Base-by-base conservation (phyloP, 1,140 invertebrate genomes). In the Lerema accius region DNA sequence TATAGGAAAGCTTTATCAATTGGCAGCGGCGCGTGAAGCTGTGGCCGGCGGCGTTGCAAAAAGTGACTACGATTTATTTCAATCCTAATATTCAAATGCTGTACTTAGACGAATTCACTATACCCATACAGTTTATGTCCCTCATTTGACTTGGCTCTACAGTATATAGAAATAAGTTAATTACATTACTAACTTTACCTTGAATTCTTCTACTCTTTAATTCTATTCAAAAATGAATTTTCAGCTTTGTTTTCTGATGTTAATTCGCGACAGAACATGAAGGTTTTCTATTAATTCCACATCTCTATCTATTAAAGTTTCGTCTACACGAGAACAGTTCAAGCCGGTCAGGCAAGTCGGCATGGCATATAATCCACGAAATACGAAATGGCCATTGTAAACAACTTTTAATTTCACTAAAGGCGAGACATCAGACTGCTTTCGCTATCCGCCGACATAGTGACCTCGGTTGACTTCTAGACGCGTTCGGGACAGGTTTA, bases 361-460 rank as follows among this genome's bases (percentile, higher is more conserved):
- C n/a, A 3, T 23, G 5, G 19, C 5, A 5, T 5, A 23, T 32
- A 32, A 32, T 7, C 6, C 28, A 32, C 28, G 3, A 32, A 32
- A 37, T 11, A 37, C n/a, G 35, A 37, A 37, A 37, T 37, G 35
- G 14, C 16, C 40, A 28, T 58, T 15, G 26, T 32, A 58, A 58
- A 58, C 53, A 58, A 58, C 53, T 58, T 58, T 58, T 58, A 58
- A 58, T 58, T 58, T 45, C 53, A 58, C 53, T 58, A 42, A 16
- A 45, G 23, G 0, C 53, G 23, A 43, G 53, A 56, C 49, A 17
- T 55, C 51, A 23, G 28, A 46, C 43, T 37, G 63, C 67, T 71
- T 67, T 71, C 69, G 46, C 51, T 71, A 46, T 35, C 59, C 46
- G 46, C 17, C 55, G 65, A 71, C 69, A 64, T 49, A 71, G 56